Conservation (phyloP, 1,140 invertebrate genomes). For the Solenopsis invicta region DNA sequence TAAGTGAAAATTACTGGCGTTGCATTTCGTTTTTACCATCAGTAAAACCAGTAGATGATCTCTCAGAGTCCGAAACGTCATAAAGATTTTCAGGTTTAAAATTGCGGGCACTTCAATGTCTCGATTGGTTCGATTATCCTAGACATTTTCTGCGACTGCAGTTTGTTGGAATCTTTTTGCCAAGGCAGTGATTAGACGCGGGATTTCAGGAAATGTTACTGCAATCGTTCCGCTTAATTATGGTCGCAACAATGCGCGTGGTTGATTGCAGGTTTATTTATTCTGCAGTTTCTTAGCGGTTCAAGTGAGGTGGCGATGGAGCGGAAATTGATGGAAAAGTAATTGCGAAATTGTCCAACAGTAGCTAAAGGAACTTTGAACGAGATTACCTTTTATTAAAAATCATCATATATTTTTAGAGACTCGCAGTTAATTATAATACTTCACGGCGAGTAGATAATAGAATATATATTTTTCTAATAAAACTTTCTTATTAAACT, state of each 20-base stretch:
- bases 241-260: background rate
- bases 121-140: constrained; percentile 10
- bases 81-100: too few species aligned
- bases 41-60: too few species aligned
- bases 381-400: background rate
- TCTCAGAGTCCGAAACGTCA: too few species aligned
- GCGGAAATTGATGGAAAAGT: constrained; percentile 63
- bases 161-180: constrained; percentile 39
- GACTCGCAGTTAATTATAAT: background rate
- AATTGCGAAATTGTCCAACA: constrained; percentile 39
- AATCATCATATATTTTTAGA: background rate
- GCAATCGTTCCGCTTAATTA: constrained; percentile 63
- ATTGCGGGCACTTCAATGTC: too few species aligned
- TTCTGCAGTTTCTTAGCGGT: constrained; percentile 43
- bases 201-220: constrained; percentile 63
- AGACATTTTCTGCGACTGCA: background rate
- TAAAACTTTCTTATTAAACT: constrained; percentile 6
- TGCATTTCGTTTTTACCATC: too few species aligned
- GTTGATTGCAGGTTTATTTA: constrained; percentile 25
- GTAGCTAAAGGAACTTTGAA: background rate
- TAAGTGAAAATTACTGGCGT: too few species aligned
- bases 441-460: background rate
- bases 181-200: constrained; percentile 27
- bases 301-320: constrained; percentile 40
- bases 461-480: background rate